Base-by-base conservation (phyloP, 2,113 vertebrate genomes). In the Actenoides hombroni region DNA sequence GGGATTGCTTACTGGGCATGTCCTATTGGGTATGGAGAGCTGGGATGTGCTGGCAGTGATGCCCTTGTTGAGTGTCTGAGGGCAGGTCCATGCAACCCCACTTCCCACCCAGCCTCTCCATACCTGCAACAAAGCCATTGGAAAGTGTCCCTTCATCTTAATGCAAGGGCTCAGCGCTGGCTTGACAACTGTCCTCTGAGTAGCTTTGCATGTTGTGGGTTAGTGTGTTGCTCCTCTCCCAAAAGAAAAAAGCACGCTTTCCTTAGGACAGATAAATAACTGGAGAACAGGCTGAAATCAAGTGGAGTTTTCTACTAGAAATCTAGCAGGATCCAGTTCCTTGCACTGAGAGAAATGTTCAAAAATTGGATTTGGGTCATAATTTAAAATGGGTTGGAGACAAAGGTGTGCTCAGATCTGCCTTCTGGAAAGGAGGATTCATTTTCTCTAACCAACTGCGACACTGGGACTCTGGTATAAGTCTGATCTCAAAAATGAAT, bases 21-120 rank as follows among this genome's bases (percentile, higher is more conserved):
- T 53, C 7, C 33, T 53, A 6, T 1, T 83, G 74, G 42, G 13
- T 28, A 29, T 6, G 63, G 71, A 90, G 33, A 74, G n/a, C 37
- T 56, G 63, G 53, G 37, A 33, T 26, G 28, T 69, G 61, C 35
- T 87, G 46, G 57, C 8, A 2, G 0, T 31, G 51, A 26, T 75
- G 65, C 10, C 21, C 4, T 48, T 2, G 1, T 35, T 56, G 48
- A 82, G 46, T 6, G 18, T 51, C 24, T 0, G 0, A 33, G 25
- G 65, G 35, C 42, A 15, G 33, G 10, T 82, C 13, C 10, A 23
- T 54, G 53, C 11, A 49, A 51, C 25, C 31, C 5, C 15, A 24
- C n/a, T 57, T 65, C 63, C 40, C 20, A 21, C 17, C 19, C 54
- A 80, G 3, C 40, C 8, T 81, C 35, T 68, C 82, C 48, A 17